These are phyloP conservation scores for Pseudonaja textilis DNA, from an alignment of 2,113 vertebrate species.

Conservation along the genomic window DNA sequence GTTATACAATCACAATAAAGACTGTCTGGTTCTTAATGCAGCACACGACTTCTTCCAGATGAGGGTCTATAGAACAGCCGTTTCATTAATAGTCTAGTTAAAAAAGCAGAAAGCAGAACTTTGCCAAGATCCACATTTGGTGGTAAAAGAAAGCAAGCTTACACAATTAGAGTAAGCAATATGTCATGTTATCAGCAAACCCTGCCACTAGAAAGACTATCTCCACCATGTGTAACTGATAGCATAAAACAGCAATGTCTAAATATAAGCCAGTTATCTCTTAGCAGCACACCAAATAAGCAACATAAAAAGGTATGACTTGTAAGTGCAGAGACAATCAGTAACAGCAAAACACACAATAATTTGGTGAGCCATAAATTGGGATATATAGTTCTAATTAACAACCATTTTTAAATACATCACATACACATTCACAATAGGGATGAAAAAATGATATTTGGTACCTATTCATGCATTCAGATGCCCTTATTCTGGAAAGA, in stretches of 20 bases:
- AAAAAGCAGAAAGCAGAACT: not conserved
- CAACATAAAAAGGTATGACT: slow-evolving; percentile 20
- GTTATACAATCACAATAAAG: not conserved
- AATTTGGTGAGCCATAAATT: slow-evolving; percentile 17
- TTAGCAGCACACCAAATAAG: slow-evolving; percentile 32
- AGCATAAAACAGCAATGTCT: slow-evolving; percentile 22
- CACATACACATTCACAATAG: slow-evolving; percentile 49
- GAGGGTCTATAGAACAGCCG: not conserved
- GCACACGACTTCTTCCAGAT: not conserved
- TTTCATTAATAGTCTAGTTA: slow-evolving; percentile 2
- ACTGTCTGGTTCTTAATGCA: not conserved
- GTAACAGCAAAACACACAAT: slow-evolving; percentile 29
- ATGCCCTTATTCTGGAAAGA: slow-evolving; percentile 71
- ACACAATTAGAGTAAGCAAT: not conserved
- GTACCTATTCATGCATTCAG: slow-evolving; percentile 88
- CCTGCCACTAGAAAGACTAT: not conserved
- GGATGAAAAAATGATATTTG: slow-evolving; percentile 63
- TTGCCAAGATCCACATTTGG: slow-evolving; percentile 5
- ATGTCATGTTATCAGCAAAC: slow-evolving; percentile 3
- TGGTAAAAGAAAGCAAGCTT: slow-evolving; percentile 15
- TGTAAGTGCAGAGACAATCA: slow-evolving; percentile 15
- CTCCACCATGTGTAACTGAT: not conserved
- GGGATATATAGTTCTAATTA: slow-evolving; percentile 49
- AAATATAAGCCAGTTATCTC: slow-evolving; percentile 33
- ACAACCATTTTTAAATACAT: slow-evolving; percentile 46